Conservation (phyloP, 2,113 vertebrate species). For the Pseudorectes ferrugineus region DNA sequence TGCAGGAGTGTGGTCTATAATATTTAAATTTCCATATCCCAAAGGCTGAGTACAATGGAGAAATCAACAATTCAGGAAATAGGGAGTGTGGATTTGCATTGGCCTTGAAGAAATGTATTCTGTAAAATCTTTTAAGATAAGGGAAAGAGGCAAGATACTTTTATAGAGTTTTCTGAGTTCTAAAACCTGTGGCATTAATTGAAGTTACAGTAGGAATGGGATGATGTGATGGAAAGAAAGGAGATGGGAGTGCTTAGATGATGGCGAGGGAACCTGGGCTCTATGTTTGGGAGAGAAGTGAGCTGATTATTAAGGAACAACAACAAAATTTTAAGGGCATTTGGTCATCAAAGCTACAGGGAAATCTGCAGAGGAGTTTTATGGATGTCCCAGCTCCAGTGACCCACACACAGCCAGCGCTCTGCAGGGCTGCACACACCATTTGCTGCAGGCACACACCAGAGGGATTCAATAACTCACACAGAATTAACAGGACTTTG, state of each 20-base stretch:
- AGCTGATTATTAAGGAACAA: neutral
- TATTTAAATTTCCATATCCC: neutral
- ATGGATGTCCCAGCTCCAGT: fast-evolving
- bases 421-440: neutral
- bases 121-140: neutral
- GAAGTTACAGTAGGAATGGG: neutral
- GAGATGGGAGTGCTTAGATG: neutral
- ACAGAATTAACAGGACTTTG: neutral
- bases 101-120: neutral
- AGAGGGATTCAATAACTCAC: neutral
- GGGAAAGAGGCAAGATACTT: neutral
- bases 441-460: neutral
- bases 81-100: neutral
- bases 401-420: neutral
- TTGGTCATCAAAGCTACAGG: neutral
- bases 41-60: neutral
- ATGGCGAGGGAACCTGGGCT: neutral
- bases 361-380: neutral
- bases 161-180: neutral
- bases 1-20: neutral
- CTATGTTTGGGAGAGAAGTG: neutral
- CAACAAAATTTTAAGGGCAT: neutral
- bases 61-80: neutral
- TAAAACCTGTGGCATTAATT: neutral
- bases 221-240: neutral